Evolutionary conservation across 1,140 invertebrate genomes (phyloP).

Genomic region (Yoshiicerus persimilis): DNA sequence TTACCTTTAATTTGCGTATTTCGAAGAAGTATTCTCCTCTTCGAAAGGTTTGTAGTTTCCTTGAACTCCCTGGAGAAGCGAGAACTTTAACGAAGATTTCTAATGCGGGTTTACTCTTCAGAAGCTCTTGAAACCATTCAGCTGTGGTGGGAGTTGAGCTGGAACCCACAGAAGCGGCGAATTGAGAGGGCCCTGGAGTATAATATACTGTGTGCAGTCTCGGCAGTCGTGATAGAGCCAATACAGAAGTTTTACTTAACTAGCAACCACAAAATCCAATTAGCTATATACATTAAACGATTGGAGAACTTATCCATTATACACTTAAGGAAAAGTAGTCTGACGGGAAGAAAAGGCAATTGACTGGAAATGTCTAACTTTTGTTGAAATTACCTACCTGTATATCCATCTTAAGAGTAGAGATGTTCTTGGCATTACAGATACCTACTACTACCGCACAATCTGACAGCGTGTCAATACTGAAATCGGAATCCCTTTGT

Average conservation of each 20-base stretch:
- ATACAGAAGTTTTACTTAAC: background rate
- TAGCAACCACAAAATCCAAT: background rate
- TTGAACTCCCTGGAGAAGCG: background rate
- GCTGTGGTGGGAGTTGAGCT: background rate
- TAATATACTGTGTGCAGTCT: background rate
- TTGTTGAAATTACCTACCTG: background rate
- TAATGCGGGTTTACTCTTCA: background rate
- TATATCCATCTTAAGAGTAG: background rate
- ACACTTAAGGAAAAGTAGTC: background rate
- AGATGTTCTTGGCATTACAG: background rate
- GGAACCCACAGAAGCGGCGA: background rate
- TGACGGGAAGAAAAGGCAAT: background rate
- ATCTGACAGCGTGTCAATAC: background rate
- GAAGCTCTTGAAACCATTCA: constrained; percentile 12
- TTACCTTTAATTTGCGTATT: background rate
- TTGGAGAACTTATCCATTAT: background rate
- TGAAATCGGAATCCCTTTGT: background rate
- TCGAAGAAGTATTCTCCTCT: background rate
- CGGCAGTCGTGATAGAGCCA: background rate
- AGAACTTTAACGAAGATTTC: background rate
- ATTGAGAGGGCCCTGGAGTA: background rate
- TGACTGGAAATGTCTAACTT: background rate
- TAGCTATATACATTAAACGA: background rate
- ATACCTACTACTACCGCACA: background rate
- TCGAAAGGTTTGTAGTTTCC: background rate